Evolutionary conservation across 2,797 vertebrate genomes (phyloP).

Genomic region (Notolabrus celidotus): DNA sequence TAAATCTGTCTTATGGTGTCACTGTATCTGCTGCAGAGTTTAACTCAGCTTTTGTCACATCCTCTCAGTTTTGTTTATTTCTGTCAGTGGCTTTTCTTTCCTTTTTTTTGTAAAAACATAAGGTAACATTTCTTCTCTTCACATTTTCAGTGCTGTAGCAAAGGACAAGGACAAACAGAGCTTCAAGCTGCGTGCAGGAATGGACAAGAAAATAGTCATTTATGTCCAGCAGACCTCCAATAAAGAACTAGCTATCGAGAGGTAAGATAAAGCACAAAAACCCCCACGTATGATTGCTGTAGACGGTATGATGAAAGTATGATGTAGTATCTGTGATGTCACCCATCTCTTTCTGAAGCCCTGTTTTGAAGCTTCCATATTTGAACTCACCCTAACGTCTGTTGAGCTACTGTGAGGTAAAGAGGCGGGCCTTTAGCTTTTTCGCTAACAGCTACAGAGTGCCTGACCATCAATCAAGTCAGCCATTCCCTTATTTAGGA

Average conservation of each 20-base stretch:
- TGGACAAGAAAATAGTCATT: constrained; percentile 98
- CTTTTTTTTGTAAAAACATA: neutral
- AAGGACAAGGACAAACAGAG: constrained; percentile 99
- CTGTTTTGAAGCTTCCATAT: too few relatives aligned
- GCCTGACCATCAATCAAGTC: too few relatives aligned
- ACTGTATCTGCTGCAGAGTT: neutral
- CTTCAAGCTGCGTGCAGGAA: constrained; percentile 97
- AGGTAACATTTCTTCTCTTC: neutral
- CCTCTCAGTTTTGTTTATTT: neutral
- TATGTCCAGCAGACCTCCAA: constrained; percentile 98
- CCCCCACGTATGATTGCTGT: neutral
- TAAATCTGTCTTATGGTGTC: neutral
- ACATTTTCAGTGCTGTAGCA: constrained; percentile 90
- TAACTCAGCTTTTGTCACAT: neutral
- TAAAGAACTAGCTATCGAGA: constrained; percentile 98
- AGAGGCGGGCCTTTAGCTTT: too few relatives aligned
- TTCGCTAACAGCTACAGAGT: too few relatives aligned
- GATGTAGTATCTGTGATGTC: too few relatives aligned
- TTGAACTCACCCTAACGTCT: too few relatives aligned
- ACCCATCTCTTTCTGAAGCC: too few relatives aligned
- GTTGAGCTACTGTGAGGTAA: too few relatives aligned
- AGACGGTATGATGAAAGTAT: too few relatives aligned
- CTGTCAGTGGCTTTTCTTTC: neutral
- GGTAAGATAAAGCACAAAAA: constrained; percentile 79
- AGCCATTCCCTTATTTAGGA: too few relatives aligned